A percentile compares a stretch with the other conserved stretches of the same genome.
Conservation (phyloP, 2,888 invertebrate species). For the Merodon equestris region DNA sequence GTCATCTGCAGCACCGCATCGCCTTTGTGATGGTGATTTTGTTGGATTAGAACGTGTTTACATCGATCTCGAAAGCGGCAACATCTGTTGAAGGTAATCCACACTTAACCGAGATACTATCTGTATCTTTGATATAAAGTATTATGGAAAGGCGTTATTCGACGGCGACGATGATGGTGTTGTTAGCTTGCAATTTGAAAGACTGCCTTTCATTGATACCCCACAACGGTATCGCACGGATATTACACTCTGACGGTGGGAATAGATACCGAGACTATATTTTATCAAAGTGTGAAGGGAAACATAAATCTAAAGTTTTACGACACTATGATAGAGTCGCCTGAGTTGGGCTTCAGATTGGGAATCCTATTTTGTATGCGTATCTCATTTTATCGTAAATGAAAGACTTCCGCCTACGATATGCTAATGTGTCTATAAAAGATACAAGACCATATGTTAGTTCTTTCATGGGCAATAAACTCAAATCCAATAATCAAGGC, state of each 20-base stretch:
- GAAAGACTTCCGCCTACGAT: conserved; percentile 41
- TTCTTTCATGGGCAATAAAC: not conserved
- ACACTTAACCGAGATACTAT: not conserved
- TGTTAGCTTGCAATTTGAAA: conserved; percentile 19
- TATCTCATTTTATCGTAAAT: conserved; percentile 21
- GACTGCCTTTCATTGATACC: not conserved
- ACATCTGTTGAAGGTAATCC: conserved; percentile 55
- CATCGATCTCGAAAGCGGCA: conserved; percentile 25
- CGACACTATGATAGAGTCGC: not conserved
- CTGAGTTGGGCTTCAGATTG: not conserved
- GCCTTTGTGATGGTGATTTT: conserved; percentile 1
- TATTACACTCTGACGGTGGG: conserved; percentile 10
- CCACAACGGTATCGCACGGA: no score
- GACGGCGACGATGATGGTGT: conserved; percentile 42
- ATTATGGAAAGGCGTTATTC: not conserved
- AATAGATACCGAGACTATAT: conserved; percentile 3
- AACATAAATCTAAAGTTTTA: conserved; percentile 31
- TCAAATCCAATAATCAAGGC: no score
- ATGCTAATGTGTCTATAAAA: conserved; percentile 29
- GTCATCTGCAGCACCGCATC: conserved; percentile 21
- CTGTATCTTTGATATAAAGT: not conserved
- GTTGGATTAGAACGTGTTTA: conserved; percentile 64
- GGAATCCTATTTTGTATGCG: conserved; percentile 23
- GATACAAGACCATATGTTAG: not conserved
- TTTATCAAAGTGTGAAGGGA: conserved; percentile 16